Evolutionary conservation across 2,113 vertebrate genomes (phyloP).

Genomic region (Pluvianellus socialis): DNA sequence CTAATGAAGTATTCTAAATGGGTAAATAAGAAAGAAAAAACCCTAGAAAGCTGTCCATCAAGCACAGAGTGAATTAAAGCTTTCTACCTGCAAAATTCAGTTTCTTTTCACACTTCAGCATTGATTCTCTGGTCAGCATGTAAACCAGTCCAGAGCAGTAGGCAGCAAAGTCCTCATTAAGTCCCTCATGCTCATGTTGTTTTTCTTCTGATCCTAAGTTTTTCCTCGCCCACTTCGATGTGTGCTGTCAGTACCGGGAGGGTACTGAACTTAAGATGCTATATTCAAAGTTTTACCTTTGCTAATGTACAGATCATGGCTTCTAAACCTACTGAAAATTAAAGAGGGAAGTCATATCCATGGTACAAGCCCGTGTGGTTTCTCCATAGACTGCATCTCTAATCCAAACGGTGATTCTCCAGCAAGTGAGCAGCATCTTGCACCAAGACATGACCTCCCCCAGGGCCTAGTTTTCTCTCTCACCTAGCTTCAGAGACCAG

Average conservation of each 20-base stretch:
- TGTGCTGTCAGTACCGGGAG: background rate
- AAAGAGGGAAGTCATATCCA: background rate
- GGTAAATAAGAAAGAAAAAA: background rate
- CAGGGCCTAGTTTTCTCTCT: background rate
- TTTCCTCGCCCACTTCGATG: background rate
- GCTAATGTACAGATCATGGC: background rate
- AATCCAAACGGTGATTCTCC: background rate
- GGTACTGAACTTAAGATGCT: background rate
- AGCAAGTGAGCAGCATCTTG: background rate
- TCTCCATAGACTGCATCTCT: background rate
- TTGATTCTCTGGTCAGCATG: background rate
- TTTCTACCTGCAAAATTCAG: background rate
- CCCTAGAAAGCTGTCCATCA: background rate
- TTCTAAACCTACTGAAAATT: background rate
- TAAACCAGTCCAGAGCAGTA: background rate
- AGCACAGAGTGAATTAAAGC: background rate
- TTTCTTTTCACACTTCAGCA: background rate
- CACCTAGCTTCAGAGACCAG: background rate
- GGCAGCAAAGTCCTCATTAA: background rate
- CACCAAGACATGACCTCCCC: rapidly evolving
- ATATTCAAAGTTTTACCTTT: background rate
- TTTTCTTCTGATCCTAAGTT: background rate
- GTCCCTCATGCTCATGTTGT: background rate
- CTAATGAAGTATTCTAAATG: slow-evolving; percentile 19
- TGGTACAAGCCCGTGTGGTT: background rate